These are phyloP conservation scores for Capreolus pygargus DNA, from an alignment of 2,113 vertebrate genomes.

Conservation along the genomic window DNA sequence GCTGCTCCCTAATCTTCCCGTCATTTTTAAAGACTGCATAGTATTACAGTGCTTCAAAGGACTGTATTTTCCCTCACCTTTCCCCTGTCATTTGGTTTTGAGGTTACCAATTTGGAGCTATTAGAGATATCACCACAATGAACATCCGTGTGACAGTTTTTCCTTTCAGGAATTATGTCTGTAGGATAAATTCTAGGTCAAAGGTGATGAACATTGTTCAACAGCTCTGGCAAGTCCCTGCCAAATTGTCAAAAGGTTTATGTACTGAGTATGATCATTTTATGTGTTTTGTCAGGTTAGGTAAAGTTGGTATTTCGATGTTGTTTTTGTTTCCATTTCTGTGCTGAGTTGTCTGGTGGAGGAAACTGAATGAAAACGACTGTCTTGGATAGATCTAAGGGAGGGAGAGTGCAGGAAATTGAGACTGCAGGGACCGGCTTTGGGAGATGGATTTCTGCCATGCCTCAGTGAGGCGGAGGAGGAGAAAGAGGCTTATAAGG, in stretches of 20 bases:
- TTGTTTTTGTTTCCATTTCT: not conserved
- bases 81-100: conserved; percentile 7
- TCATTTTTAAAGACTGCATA: conserved; percentile 8
- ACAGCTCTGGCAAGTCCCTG: not conserved
- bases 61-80: not conserved
- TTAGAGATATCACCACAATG: not conserved
- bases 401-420: not conserved
- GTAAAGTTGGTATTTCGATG: not conserved
- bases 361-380: not conserved
- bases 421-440: accelerated
- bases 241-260: not conserved
- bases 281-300: not conserved
- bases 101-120: not conserved
- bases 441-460: not conserved
- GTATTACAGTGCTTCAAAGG: not conserved
- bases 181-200: not conserved
- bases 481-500: not conserved
- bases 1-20: not conserved
- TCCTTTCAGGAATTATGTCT: not conserved
- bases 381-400: too few relatives aligned
- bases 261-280: too few relatives aligned
- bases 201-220: not conserved
- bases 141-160: not conserved
- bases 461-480: not conserved
- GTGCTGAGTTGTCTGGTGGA: not conserved